These are phyloP conservation scores for Phoebastria nigripes DNA, from an alignment of 2,797 vertebrate species.

Conservation along the genomic window DNA sequence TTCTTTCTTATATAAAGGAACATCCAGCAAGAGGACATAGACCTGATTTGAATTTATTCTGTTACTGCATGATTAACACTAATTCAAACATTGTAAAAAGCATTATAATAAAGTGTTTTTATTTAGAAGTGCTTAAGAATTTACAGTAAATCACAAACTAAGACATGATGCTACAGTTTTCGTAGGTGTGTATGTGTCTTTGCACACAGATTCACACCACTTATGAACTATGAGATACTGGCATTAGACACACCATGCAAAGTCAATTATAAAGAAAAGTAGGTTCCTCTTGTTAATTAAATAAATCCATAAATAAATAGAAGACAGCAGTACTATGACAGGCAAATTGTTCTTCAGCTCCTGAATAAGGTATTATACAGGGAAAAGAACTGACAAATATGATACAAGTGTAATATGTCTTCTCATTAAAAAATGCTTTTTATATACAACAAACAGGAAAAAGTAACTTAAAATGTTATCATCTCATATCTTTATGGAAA, in stretches of 20 bases:
- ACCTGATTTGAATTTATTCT: background rate
- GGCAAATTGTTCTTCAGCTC: background rate
- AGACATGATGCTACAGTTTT: background rate
- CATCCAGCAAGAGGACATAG: background rate
- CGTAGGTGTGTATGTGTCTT: background rate
- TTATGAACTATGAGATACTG: background rate
- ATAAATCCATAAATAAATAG: conserved; percentile 35
- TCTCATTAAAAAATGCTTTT: background rate
- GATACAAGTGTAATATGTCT: background rate
- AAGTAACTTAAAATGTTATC: background rate
- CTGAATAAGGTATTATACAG: background rate
- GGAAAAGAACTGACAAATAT: background rate
- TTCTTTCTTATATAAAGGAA: background rate
- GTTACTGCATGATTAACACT: background rate
- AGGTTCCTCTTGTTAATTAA: conserved; percentile 3
- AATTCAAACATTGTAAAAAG: background rate
- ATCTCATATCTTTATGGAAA: background rate
- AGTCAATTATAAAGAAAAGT: conserved; percentile 7
- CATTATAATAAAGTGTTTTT: background rate
- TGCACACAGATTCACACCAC: background rate
- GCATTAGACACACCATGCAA: background rate
- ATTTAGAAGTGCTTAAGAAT: background rate
- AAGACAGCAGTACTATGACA: background rate
- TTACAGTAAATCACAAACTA: background rate
- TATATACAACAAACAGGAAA: background rate